These are phyloP conservation scores for Suncus etruscus DNA, from an alignment of 2,113 vertebrate species.

Conservation along the genomic window DNA sequence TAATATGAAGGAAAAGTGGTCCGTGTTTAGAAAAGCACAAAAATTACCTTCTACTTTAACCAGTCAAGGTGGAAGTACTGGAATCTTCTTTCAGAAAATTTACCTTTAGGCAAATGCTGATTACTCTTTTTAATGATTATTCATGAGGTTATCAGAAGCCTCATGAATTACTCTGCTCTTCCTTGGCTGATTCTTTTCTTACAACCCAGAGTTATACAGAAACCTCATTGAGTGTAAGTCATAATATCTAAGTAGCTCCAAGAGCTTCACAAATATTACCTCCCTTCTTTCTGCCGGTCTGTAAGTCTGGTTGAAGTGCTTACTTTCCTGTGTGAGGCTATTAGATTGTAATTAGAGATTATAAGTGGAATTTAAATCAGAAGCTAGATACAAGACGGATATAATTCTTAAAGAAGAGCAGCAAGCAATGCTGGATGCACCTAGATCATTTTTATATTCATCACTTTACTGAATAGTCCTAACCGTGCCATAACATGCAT, in stretches of 20 bases:
- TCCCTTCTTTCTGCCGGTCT: not conserved
- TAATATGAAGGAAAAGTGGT: not conserved
- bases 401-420: too few species aligned
- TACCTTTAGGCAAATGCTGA: not conserved
- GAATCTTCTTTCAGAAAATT: not conserved
- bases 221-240: not conserved
- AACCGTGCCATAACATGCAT: constrained; percentile 26
- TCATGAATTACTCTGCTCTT: not conserved
- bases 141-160: too few species aligned
- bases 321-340: not conserved
- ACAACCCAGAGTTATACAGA: not conserved
- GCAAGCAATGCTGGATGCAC: too few species aligned
- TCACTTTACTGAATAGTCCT: constrained; percentile 9
- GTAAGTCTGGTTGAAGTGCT: not conserved
- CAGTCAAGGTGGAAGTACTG: not conserved
- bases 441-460: not conserved
- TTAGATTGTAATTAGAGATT: not conserved
- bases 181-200: not conserved
- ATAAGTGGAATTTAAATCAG: not conserved
- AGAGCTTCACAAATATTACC: not conserved
- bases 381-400: too few species aligned
- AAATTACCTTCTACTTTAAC: not conserved
- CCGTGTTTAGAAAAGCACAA: not conserved
- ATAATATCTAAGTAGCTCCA: constrained; percentile 37
- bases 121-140: not conserved